Evolutionary conservation across 2,888 invertebrate genomes (phyloP), one percentile per base, ranked within the genome.

Genomic region (Anthophora plumipes): DNA sequence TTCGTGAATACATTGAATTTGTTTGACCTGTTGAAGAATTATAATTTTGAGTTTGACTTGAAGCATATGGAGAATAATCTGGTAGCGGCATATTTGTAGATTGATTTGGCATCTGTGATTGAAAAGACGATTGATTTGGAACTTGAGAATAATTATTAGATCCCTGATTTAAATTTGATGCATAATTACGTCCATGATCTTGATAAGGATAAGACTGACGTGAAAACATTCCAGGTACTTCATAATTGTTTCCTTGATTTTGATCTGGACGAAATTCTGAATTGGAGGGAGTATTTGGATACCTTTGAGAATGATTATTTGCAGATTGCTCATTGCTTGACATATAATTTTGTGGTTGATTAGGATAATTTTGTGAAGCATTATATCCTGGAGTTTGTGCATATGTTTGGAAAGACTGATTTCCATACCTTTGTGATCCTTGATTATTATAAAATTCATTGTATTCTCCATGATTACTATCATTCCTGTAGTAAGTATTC

Each of bases 401-500:
- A 72, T 91, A 93, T 4, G 90, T 82, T 71, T 90, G 91, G 43
- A 91, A 92, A 0, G 89, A 75, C 57, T 91, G 90, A 82, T 91
- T 91, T 5, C 88, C 89, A 69, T 90, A 92, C 64, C 92, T 88
- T 67, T 92, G 92, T 37, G 90, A 89, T 59, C 86, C 86, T 77
- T 89, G 91, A 82, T 89, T 91, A 68, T 90, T 90, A 57, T 92
- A 92, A 78, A 92, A 92, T 54, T 92, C 92, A 73, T 88, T 86
- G 41, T 85, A 85, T 60, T 85, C 86, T 25, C 82, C 79, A 12
- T 85, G 85, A 37, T 68, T 86, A 48, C 84, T 86, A 43, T 92
- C 92, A 67, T 89, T 91, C 9, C 91, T 89, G 66, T 91, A 92
- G 83, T 92, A 92, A 74, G 90, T 90, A 7, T 86, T 89, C 69